Evolutionary conservation across 2,888 invertebrate species (phyloP), one percentile per base, ranked within the genome.

Genomic region (Eristalinus sepulchralis): DNA sequence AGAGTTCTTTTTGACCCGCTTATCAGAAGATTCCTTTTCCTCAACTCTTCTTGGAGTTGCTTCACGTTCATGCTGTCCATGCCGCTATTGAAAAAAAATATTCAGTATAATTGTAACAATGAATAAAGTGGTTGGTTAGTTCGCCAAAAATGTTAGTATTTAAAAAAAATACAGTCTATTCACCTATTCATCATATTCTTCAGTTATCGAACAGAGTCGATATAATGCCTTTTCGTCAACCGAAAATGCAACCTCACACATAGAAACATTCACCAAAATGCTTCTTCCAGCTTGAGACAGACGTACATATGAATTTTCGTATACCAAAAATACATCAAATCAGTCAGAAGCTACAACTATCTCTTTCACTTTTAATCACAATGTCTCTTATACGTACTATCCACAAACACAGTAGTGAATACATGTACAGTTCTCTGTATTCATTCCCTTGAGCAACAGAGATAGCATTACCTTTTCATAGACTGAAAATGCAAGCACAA

Each of bases 21-120:
- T 34, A 63, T 63, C 11, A 13, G 17, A 36, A 36, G n/a, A n/a
- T n/a, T n/a, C n/a, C n/a, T n/a, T n/a, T n/a, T n/a, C n/a, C n/a
- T n/a, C n/a, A n/a, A n/a, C 11, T 36, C 36, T 9, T 31, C 31
- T 22, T 64, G 64, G 27, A 64, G 47, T 24, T 64, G 64, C 24
- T 64, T 64, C 11, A 64, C 64, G 6, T 66, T 66, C 17, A 53
- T 17, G 27, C 17, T 53, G 31, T 66, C 53, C 53, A 66, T 66
- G 24, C 27, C 17, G 17, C 36, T 36, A 11, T 11, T 3, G 3
- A 36, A 36, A 11, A 36, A 11, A 31, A 31, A 31, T 31, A 1
- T 36, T 36, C 1, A 36, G 13, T 36, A 36, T 2, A 36, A 2
- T 36, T 36, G 11, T 11, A 1, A 36, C 3, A 0, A 10, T 36